A percentile compares a stretch with the other conserved stretches of the same genome.
Evolutionary conservation across 2,797 vertebrate species (phyloP).

Genomic region (Emydoidea blandingii): DNA sequence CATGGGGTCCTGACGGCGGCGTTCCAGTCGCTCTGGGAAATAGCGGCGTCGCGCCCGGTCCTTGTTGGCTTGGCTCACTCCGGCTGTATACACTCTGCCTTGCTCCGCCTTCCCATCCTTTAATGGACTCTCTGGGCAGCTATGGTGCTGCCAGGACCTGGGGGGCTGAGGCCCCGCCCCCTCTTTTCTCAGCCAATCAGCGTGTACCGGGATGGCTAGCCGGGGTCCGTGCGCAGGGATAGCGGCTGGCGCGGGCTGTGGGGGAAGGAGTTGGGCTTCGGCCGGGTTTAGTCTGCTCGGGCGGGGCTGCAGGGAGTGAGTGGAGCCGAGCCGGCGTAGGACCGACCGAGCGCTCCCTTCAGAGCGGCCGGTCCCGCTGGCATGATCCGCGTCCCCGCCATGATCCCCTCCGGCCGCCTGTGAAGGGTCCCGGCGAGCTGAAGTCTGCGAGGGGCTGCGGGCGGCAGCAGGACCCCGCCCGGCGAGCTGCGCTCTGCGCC

Average conservation of each 20-base stretch:
- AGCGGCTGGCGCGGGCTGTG: too few species aligned
- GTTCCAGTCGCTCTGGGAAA: too few species aligned
- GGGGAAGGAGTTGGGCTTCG: too few species aligned
- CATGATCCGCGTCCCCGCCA: not conserved
- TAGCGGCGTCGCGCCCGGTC: too few species aligned
- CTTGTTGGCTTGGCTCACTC: not conserved
- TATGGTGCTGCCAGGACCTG: not conserved
- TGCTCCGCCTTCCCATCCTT: not conserved
- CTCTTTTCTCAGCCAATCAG: not conserved
- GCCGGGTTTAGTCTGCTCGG: too few species aligned
- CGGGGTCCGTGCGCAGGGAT: not conserved
- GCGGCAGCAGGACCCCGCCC: conserved; percentile 8
- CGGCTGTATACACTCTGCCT: not conserved
- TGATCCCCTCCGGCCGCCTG: too few species aligned
- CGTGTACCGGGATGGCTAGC: not conserved
- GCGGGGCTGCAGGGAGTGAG: too few species aligned
- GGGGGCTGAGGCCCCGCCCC: too few species aligned
- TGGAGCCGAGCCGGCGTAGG: too few species aligned
- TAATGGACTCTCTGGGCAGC: not conserved
- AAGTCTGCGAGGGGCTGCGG: not conserved
- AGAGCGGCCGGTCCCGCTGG: fast-evolving
- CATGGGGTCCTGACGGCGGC: too few species aligned
- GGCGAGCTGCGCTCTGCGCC: not conserved
- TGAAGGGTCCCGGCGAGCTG: fast-evolving
- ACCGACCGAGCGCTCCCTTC: too few species aligned